Evolutionary conservation across 2,888 invertebrate species (phyloP), one percentile per base, ranked within the genome.

Genomic region (Pteria penguin): DNA sequence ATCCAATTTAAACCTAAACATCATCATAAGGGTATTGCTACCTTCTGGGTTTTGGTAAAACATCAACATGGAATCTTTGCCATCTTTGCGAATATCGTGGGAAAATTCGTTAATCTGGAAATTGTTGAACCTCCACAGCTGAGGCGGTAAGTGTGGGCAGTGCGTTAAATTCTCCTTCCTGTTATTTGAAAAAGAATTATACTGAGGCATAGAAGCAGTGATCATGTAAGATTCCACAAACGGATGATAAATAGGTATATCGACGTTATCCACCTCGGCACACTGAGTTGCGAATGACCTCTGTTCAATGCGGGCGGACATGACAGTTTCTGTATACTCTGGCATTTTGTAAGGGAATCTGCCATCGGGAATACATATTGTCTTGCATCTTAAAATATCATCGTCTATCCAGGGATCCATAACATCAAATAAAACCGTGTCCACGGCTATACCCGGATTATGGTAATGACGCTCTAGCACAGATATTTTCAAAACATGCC

Each of bases 201-300:
- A 86, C 65, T 81, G 75, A 0, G 87, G 87, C 24, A 85, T 60
- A 0, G 82, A 79, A 1, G 87, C 82, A 0, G 85, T 86, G 2
- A 87, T 76, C 27, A 80, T 80, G 55, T 84, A 87, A 60, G 60
- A 70, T 54, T 77, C 74, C 0, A 87, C 76, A 11, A 73, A 72
- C 0, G 81, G 80, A 31, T 84, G 83, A 71, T 84, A 82, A 2
- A 87, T 77, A 5, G 87, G 83, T n/a, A 86, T 69, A 32, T 87
- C 82, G 18, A 87, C 78, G 65, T 87, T 87, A 67, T 87, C 85
- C 8, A 85, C 83, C 61, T 87, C 87, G 14, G 85, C 83, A 61
- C 87, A 87, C n/a, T 74, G 61, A 0, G 87, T 87, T n/a, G 81
- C 80, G 72, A 83, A 85, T 5, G 85, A 86, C 22, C 79, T 78